phyloP scores from a whole-genome alignment of 2,888 invertebrate genomes.

The Drepanosiphum platanoidis region DNA sequence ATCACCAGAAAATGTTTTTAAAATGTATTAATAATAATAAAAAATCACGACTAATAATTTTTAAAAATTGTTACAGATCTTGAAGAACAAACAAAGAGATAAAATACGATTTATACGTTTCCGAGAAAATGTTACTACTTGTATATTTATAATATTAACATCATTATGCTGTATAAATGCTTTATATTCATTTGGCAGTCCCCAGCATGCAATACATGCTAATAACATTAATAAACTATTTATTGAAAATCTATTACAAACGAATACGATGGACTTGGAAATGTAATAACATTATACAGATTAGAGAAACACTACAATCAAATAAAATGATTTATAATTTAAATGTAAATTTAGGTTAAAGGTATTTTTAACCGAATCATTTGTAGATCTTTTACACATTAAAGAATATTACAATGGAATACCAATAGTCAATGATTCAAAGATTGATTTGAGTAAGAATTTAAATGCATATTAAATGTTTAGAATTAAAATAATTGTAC shows the following conservation, averaged over 20 bases:
- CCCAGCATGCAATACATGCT: not conserved
- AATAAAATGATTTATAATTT: not conserved
- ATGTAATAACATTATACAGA: conserved; percentile 2
- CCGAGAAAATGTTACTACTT: not conserved
- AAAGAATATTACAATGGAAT: conserved; percentile 47
- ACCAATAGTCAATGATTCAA: conserved; percentile 2
- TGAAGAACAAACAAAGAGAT: not conserved
- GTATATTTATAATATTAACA: conserved; percentile 3
- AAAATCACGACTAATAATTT: not conserved
- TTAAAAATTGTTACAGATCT: not conserved
- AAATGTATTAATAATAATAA: not conserved
- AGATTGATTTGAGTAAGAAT: not conserved
- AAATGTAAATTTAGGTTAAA: conserved; percentile 19
- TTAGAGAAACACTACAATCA: not conserved
- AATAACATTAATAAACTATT: conserved; percentile 22
- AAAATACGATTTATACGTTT: not conserved
- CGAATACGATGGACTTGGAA: conserved; percentile 19
- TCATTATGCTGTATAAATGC: conserved; percentile 10
- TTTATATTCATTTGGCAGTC: conserved; percentile 2
- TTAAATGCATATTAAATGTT: not conserved
- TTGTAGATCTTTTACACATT: not conserved
- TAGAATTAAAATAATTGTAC: not conserved
- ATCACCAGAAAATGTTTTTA: too few relatives aligned
- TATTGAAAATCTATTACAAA: conserved; percentile 1
- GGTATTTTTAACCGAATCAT: conserved; percentile 1